A percentile compares a stretch with the other conserved stretches of the same genome.
Evolutionary conservation across 2,888 invertebrate genomes (phyloP).

Genomic region (Drosophila leonis): DNA sequence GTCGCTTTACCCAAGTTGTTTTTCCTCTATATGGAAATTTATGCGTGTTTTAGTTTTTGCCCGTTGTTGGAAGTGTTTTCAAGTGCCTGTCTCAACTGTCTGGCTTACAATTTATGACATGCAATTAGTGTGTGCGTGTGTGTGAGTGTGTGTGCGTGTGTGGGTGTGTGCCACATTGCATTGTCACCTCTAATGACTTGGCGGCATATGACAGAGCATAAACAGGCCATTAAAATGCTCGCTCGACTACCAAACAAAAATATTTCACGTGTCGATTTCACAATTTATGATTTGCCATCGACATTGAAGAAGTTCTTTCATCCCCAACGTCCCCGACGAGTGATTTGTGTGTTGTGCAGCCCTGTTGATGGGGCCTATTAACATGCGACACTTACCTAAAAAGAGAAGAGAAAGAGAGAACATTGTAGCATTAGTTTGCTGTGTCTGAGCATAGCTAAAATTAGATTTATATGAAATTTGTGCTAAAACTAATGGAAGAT

Average conservation of each 20-base stretch:
- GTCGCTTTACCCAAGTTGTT: conserved; percentile 16
- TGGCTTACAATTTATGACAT: conserved; percentile 65
- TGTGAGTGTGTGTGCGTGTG: conserved; percentile 11
- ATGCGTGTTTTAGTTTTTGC: conserved; percentile 55
- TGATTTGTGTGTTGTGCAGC: conserved; percentile 28
- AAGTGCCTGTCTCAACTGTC: conserved; percentile 60
- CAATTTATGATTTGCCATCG: conserved; percentile 56
- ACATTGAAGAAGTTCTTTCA: conserved; percentile 16
- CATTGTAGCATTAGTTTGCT: conserved; percentile 19
- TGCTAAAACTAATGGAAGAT: conserved; percentile 12
- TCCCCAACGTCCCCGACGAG: conserved; percentile 12
- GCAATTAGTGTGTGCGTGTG: conserved; percentile 51
- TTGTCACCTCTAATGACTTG: conserved; percentile 78
- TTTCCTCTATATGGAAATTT: conserved; percentile 53
- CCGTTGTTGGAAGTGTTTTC: conserved; percentile 53
- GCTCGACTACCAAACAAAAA: conserved; percentile 41
- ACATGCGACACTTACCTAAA: conserved; percentile 65
- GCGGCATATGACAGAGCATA: conserved; percentile 64
- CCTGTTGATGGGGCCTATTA: conserved; percentile 23
- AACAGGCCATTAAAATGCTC: conserved; percentile 73
- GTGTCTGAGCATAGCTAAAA: neutral
- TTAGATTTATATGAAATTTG: neutral
- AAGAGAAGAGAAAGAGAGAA: conserved; percentile 25
- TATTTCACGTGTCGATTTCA: conserved; percentile 62
- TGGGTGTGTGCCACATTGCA: conserved; percentile 60